Evolutionary conservation across 2,797 vertebrate genomes (phyloP).

Genomic region (Podargus strigoides): DNA sequence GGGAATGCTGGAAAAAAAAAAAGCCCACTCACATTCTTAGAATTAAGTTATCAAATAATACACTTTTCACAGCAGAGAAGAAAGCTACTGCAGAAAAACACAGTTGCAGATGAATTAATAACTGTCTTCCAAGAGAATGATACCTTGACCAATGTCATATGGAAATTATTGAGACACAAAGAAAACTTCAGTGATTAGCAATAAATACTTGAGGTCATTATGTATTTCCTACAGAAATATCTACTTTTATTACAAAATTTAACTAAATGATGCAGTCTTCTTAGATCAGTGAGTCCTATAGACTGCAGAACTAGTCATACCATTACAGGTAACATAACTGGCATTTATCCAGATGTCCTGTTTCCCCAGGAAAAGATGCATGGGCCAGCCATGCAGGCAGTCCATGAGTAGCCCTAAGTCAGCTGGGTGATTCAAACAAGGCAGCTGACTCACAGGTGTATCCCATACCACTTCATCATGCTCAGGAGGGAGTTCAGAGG

Average conservation of each 20-base stretch:
- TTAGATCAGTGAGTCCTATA: no score
- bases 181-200: neutral
- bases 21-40: neutral
- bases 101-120: neutral
- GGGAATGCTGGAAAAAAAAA: no score
- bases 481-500: no score
- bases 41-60: neutral
- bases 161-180: neutral
- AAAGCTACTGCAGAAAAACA: neutral
- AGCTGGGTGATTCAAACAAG: no score
- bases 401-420: no score
- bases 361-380: no score
- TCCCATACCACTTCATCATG: no score
- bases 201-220: neutral
- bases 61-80: neutral
- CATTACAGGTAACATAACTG: neutral
- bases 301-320: neutral
- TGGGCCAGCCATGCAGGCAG: no score
- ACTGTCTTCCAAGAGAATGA: neutral
- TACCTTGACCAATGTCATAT: neutral
- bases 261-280: neutral
- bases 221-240: neutral
- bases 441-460: no score
- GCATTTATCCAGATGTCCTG: neutral
- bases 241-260: neutral